A percentile compares a stretch with the other conserved stretches of the same genome.
Conservation (phyloP, 2,797 vertebrate species). For the Manis pentadactyla region DNA sequence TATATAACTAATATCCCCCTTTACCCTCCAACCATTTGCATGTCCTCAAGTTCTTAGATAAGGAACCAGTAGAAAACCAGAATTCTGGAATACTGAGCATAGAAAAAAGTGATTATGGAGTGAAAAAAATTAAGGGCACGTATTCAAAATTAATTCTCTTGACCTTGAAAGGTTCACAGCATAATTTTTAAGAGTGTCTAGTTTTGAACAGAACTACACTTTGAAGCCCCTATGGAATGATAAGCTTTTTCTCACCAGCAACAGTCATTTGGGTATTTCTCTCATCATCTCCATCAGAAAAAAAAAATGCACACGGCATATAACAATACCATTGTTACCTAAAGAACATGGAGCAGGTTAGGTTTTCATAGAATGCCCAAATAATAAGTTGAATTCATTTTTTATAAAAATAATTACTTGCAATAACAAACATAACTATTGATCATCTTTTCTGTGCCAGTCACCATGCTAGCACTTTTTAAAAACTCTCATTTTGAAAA, state of each 20-base stretch:
- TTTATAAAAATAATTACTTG: background rate
- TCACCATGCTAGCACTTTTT: background rate
- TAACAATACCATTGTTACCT: background rate
- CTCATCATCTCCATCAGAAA: background rate
- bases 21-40: background rate
- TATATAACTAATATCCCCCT: background rate
- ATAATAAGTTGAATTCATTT: constrained; percentile 32
- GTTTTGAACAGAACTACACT: background rate
- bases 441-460: background rate
- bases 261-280: background rate
- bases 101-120: background rate
- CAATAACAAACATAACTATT: background rate
- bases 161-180: background rate
- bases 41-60: background rate
- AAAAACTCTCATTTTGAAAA: background rate
- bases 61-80: background rate
- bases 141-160: background rate
- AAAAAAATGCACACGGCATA: background rate
- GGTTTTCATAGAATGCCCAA: background rate
- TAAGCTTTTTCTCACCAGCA: background rate
- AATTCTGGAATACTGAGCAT: background rate
- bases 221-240: background rate
- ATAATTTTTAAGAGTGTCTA: background rate
- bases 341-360: background rate
- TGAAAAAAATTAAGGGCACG: background rate